Base-by-base conservation (phyloP, 2,888 invertebrate genomes). In the Eugnorisma glareosa region DNA sequence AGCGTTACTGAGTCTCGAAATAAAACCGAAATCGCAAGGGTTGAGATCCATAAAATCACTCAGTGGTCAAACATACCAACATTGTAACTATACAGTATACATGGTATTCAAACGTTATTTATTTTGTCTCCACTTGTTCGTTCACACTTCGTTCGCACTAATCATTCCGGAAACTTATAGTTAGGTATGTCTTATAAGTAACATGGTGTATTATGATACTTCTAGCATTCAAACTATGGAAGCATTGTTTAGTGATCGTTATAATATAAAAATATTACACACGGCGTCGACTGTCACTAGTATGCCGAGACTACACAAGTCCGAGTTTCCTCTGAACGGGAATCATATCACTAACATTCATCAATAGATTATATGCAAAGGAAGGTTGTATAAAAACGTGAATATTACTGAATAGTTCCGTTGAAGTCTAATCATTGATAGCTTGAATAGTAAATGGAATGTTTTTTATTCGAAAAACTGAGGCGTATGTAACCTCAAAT, bases 11-110 rank as follows among this genome's bases (percentile, higher is more conserved):
- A 86, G 88, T 84, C 81, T 84, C 72, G 37, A 83, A 74, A 72
- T 79, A 81, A 81, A 86, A 85, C 84, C 79, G 84, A 87, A 89
- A 88, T 86, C 86, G 80, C 77, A 86, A 90, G 90, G 91, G 92
- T 93, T 94, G 95, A 95, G 95, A 96, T 96, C 95, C 93, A 91
- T 93, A 91, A 91, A 94, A 95, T 94, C 94, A 95, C 94, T 92
- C 92, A 91, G 88, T 90, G 90, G 90, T 91, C 90, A 89, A 90
- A 87, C 82, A 86, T 80, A 85, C 84, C 77, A 89, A 90, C 90
- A 92, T 89, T 90, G 90, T 91, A 89, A 89, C 84, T 82, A 76
- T 84, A 86, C 86, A 89, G 84, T 82, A 76, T 84, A 86, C 86
- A 83, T 79, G 86, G 81, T 83, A 75, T 78, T 75, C 67, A 77